phyloP scores from a whole-genome alignment of 1,140 invertebrate genomes.

The Drosophila micromelanica region DNA sequence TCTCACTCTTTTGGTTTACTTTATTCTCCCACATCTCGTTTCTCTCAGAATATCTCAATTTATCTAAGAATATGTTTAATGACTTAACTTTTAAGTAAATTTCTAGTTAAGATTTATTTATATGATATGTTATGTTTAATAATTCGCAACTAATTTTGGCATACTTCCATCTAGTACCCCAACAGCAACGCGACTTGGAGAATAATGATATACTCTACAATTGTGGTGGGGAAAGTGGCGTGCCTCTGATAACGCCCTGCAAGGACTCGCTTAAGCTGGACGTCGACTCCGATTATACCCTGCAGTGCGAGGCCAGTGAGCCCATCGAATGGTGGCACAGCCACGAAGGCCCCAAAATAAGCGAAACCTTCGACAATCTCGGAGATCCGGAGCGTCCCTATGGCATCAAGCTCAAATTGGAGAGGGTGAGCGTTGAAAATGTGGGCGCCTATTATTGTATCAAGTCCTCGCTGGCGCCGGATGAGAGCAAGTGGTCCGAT shows the following conservation, averaged over 20 bases:
- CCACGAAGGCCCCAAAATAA: not conserved
- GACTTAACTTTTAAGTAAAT: no score
- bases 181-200: constrained; percentile 17
- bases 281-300: constrained; percentile 84
- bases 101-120: no score
- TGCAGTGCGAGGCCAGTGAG: constrained; percentile 85
- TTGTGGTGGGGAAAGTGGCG: constrained; percentile 62
- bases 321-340: constrained; percentile 85
- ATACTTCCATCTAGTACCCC: constrained; percentile 40
- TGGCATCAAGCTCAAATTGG: constrained; percentile 83
- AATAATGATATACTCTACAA: constrained; percentile 21
- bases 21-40: no score
- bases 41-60: no score
- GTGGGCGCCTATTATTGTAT: constrained; percentile 88
- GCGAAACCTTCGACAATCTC: constrained; percentile 35
- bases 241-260: constrained; percentile 85
- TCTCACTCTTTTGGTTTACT: no score
- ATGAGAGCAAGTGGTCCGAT: constrained; percentile 7
- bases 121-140: not conserved
- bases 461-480: constrained; percentile 57
- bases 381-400: constrained; percentile 80
- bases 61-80: no score
- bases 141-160: not conserved
- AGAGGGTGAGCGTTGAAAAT: constrained; percentile 84
- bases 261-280: constrained; percentile 85